Evolutionary conservation across 1,140 invertebrate genomes (phyloP), one percentile per base, ranked within the genome.

Genomic region (Apocrypta bakeri): DNA sequence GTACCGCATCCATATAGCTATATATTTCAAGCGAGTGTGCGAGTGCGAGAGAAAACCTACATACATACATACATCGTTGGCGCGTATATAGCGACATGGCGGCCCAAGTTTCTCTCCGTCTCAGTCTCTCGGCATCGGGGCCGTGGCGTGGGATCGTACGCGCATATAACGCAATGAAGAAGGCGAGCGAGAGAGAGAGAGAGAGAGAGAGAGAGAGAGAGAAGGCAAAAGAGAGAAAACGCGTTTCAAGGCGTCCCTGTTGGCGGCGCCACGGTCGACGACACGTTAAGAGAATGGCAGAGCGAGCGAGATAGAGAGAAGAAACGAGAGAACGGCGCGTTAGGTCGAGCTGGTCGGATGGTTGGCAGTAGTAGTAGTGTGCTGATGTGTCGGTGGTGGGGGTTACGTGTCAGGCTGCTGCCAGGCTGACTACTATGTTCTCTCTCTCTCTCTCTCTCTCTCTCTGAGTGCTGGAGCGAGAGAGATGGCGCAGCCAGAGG

Each of bases 211-310:
- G 27, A 56, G 12, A 63, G 75, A 71, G 66, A 79, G 77, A 33
- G 48, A 29, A 12, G 61, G 63, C 4, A 68, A 69, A 27, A 68
- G 75, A 75, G 74, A 76, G 33, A 72, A 69, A 17, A 37, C 29
- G 48, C 68, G 81, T 81, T 87, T 84, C 74, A 72, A 78, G 86
- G 87, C 87, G 87, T 87, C 87, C 84, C 83, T 86, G 85, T 81
- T 84, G 85, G 85, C 82, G 85, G 87, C 86, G 87, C 87, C 69
- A 84, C 72, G 40, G 83, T 86, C 86, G 86, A 25, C 33, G 61
- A 73, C 73, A 82, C 48, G 81, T 77, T 77, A 77, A 77, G 66
- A 82, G 74, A 82, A 77, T 61, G 63, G 77, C 56, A 37, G 31
- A 31, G 29, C 33, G 56, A 48, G 71, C 69, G 61, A 74, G 79